phyloP scores from a whole-genome alignment of 2,888 invertebrate genomes.

The Cephus nigrinus region DNA sequence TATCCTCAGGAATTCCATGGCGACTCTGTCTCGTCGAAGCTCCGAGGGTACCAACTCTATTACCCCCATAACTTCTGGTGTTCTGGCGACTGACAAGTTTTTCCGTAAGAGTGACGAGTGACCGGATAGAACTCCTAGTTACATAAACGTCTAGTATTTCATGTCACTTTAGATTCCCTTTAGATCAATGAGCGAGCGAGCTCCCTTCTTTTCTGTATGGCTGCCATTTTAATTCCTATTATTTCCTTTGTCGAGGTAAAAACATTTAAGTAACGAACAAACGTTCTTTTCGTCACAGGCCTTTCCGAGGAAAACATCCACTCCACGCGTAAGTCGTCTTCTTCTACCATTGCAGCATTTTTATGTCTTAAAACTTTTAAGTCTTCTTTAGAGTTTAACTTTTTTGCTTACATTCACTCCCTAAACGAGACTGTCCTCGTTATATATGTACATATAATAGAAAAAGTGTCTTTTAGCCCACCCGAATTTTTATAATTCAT shows the following conservation, averaged over 20 bases:
- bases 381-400: background rate
- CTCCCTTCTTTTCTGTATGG: slow-evolving; percentile 10
- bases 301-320: slow-evolving; percentile 74
- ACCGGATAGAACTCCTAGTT: background rate
- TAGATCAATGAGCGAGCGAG: background rate
- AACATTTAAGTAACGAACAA: background rate
- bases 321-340: slow-evolving; percentile 73
- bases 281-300: slow-evolving; percentile 65
- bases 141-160: background rate
- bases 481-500: background rate
- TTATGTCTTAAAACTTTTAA: background rate
- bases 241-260: background rate
- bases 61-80: slow-evolving; percentile 35
- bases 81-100: slow-evolving; percentile 40
- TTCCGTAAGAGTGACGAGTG: slow-evolving; percentile 32
- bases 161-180: slow-evolving; percentile 8
- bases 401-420: background rate
- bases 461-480: background rate
- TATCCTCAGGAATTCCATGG: slow-evolving; percentile 31
- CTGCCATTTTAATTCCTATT: background rate
- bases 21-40: slow-evolving; percentile 40
- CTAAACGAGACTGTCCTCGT: background rate
- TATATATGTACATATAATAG: background rate
- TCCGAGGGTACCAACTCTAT: slow-evolving; percentile 44
- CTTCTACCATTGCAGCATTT: background rate